Evolutionary conservation across 2,888 invertebrate species (phyloP).

Genomic region (Cactoblastis cactorum): DNA sequence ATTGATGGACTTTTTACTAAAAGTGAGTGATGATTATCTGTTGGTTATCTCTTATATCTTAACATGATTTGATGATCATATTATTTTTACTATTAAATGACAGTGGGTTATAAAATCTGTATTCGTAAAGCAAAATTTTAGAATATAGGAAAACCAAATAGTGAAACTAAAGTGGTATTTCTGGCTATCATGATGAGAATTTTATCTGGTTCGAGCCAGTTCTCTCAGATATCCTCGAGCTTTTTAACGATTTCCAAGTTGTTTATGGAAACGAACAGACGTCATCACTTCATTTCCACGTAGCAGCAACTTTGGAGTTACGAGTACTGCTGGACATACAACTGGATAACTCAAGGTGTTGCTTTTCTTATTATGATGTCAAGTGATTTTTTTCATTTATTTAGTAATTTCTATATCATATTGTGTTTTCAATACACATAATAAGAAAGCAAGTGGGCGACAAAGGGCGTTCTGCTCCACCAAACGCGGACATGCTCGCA

Average conservation of each 20-base stretch:
- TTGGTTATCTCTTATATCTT: slow-evolving; percentile 19
- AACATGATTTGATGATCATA: slow-evolving; percentile 2
- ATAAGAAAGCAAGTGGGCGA: slow-evolving; percentile 75
- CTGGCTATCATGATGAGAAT: background rate
- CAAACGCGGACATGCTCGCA: slow-evolving; percentile 77
- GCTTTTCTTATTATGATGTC: slow-evolving; percentile 72
- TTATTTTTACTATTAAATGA: background rate
- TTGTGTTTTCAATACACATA: slow-evolving; percentile 49
- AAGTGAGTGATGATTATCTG: slow-evolving; percentile 25
- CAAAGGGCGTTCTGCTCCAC: slow-evolving; percentile 69
- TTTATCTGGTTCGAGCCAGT: background rate
- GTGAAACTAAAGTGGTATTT: background rate
- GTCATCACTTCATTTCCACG: slow-evolving; percentile 46
- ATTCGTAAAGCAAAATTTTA: background rate
- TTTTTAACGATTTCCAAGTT: slow-evolving; percentile 14
- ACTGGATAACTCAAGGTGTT: slow-evolving; percentile 60
- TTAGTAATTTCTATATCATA: slow-evolving; percentile 18
- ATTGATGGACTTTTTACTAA: background rate
- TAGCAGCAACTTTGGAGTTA: slow-evolving; percentile 70
- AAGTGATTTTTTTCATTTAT: slow-evolving; percentile 26
- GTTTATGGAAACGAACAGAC: slow-evolving; percentile 31
- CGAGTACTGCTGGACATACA: slow-evolving; percentile 74
- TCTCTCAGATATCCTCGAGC: background rate
- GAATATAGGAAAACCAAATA: background rate
- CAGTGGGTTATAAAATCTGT: background rate